Evolutionary conservation across 2,797 vertebrate species (phyloP), one percentile per base, ranked within the genome.

Genomic region (Acanthornis magna): DNA sequence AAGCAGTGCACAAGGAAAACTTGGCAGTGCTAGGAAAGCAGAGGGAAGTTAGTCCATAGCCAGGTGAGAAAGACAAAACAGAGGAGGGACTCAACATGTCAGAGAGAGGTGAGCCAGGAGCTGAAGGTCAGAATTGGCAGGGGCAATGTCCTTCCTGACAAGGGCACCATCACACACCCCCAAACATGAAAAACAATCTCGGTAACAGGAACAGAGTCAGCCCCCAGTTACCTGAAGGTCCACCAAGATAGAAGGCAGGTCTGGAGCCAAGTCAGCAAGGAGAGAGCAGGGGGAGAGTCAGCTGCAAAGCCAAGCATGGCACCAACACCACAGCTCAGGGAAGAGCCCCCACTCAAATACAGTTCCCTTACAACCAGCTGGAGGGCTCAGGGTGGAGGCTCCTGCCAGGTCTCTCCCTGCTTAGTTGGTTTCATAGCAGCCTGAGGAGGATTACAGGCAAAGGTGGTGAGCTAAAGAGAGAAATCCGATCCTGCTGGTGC

Each of bases 341-440:
- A 8, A 10, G 21, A 36, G 8, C 10, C 12, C 10, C 14, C 19
- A 7, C 7, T 27, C 15, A 22, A 50, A 14, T 1, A 1, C 27
- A 13, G 2, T 1, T 60, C 8, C 17, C 19, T 40, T 42, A 0
- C 21, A 11, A 4, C 1, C 38, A 51, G 10, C 34, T 30, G 19
- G 7, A 38, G 27, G 8, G 11, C 1, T 21, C 13, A 26, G 16
- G 10, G 7, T 2, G 4, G 12, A 66, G 13, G 14, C 3, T 36
- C 5, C 0, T 0, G 8, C 4, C 2, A 0, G 5, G 7, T 48
- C 8, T 61, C 34, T 13, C 23, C 5, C 13, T 21, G 20, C 9
- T 65, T 0, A 13, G 16, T 22, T 58, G 40, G 36, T 83, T 50
- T 68, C 16, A 2, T 10, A 16, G 40, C 61, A 16, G 12, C 7